A percentile compares a stretch with the other conserved stretches of the same genome.
Evolutionary conservation across 2,113 vertebrate species (phyloP).

Genomic region (Macaca mulatta): DNA sequence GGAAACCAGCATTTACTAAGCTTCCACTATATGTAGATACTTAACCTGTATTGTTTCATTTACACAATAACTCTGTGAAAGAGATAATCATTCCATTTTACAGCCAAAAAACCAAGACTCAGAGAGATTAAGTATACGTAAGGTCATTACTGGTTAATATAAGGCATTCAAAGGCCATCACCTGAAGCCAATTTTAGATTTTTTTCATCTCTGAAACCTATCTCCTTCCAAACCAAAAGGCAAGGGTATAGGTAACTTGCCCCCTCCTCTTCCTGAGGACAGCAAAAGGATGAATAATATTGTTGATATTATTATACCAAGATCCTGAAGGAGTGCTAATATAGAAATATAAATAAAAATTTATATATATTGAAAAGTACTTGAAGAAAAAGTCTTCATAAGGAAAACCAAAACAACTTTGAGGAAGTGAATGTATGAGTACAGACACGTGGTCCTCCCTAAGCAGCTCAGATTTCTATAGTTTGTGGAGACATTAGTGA

Average conservation of each 20-base stretch:
- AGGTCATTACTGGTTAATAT: neutral
- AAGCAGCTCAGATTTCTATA: neutral
- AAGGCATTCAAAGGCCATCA: neutral
- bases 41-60: neutral
- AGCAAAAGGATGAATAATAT: neutral
- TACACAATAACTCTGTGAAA: neutral
- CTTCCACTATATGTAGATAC: neutral
- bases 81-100: neutral
- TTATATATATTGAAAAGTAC: neutral
- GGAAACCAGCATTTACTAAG: neutral
- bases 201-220: neutral
- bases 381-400: neutral
- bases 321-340: neutral
- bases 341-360: neutral
- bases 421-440: neutral
- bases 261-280: neutral
- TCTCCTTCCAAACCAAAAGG: neutral
- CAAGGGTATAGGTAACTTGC: neutral
- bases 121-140: neutral
- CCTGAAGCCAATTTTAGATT: neutral
- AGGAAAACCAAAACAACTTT: slow-evolving; percentile 32
- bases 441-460: neutral
- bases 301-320: neutral
- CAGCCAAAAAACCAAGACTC: neutral
- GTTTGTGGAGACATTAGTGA: neutral